Evolutionary conservation across 2,888 invertebrate species (phyloP).

Genomic region (Luperina testacea): DNA sequence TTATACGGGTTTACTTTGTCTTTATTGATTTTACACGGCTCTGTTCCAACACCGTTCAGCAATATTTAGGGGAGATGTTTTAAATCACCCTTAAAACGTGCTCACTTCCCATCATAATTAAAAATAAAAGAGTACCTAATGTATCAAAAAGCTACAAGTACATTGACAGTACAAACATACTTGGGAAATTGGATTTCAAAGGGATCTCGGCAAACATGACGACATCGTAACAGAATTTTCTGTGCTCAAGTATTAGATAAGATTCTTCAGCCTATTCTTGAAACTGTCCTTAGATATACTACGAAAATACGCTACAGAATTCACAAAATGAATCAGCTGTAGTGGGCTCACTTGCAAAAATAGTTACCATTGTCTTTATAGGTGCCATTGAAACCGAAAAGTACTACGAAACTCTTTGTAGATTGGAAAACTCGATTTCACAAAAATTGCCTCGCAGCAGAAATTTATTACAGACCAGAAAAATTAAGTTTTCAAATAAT

Average conservation of each 20-base stretch:
- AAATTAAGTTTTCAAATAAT: neutral
- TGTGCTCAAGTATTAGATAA: conserved; percentile 63
- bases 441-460: neutral
- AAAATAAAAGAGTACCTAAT: conserved; percentile 41
- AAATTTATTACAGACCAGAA: neutral
- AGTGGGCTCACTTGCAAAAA: neutral
- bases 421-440: neutral
- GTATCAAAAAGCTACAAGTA: conserved; percentile 37
- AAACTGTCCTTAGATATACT: conserved; percentile 61
- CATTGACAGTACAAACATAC: conserved; percentile 50
- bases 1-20: conserved; percentile 60
- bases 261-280: conserved; percentile 62
- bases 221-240: conserved; percentile 65
- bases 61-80: conserved; percentile 38
- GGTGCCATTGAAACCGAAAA: neutral
- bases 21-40: conserved; percentile 57
- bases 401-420: neutral
- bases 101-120: conserved; percentile 40
- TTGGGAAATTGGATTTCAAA: conserved; percentile 68
- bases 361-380: conserved; percentile 5
- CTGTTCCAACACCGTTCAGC: conserved; percentile 39
- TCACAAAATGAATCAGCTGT: conserved; percentile 33
- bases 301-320: conserved; percentile 61
- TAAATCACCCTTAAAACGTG: conserved; percentile 22
- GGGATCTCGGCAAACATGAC: conserved; percentile 66